phyloP scores from a whole-genome alignment of 1,140 invertebrate genomes.

The Brachionus sp. region DNA sequence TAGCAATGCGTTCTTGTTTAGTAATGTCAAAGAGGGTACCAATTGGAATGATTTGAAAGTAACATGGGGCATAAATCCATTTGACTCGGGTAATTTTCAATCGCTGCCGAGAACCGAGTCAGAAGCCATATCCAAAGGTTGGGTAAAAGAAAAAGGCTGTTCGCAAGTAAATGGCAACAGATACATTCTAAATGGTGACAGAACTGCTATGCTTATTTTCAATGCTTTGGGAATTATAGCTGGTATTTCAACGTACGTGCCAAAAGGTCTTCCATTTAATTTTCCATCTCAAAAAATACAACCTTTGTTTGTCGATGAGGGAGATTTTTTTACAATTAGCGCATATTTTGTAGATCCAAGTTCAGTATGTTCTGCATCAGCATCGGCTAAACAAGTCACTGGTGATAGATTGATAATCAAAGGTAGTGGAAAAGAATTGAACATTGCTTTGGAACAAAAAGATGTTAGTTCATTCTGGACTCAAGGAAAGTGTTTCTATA shows the following conservation, averaged over 20 bases:
- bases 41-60: slow-evolving; percentile 45
- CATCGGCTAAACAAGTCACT: not conserved
- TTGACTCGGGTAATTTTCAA: slow-evolving; percentile 6
- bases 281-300: slow-evolving; percentile 41
- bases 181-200: slow-evolving; percentile 52
- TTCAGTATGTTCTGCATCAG: not conserved
- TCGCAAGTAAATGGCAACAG: slow-evolving; percentile 50
- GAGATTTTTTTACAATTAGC: slow-evolving; percentile 34
- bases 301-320: slow-evolving; percentile 41
- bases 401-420: slow-evolving; percentile 44
- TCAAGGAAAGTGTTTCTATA: slow-evolving; percentile 53
- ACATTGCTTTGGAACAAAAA: slow-evolving; percentile 50
- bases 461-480: slow-evolving; percentile 51
- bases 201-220: slow-evolving; percentile 52
- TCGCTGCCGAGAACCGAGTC: not conserved
- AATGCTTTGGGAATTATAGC: slow-evolving; percentile 55
- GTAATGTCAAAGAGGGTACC: not conserved
- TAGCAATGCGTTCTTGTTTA: slow-evolving; percentile 4
- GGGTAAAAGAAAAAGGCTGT: slow-evolving; percentile 5
- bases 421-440: slow-evolving; percentile 46
- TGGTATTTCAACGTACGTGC: slow-evolving; percentile 48
- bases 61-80: slow-evolving; percentile 46
- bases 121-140: slow-evolving; percentile 33
- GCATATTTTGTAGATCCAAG: slow-evolving; percentile 46
- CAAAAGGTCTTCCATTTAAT: slow-evolving; percentile 32